phyloP scores from a whole-genome alignment of 2,113 vertebrate genomes.

The Casuarius casuarius region DNA sequence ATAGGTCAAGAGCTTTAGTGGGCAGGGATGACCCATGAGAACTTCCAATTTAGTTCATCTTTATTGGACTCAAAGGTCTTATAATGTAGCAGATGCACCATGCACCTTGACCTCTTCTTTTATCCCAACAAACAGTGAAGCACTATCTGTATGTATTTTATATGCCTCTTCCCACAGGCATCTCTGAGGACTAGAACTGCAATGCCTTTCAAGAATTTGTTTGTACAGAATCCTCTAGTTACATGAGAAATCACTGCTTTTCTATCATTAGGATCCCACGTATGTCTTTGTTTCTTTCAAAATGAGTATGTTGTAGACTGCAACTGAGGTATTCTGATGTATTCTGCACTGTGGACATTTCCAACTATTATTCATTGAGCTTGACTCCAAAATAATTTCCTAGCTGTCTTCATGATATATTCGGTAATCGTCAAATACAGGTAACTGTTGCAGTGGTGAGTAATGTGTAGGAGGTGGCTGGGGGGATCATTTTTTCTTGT shows the following conservation, averaged over 20 bases:
- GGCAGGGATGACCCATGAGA: not conserved
- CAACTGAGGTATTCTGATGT: not conserved
- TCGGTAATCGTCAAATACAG: not conserved
- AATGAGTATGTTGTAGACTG: not conserved
- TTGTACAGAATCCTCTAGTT: not conserved
- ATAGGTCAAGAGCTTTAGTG: not conserved
- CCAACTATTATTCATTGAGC: not conserved
- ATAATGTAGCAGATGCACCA: not conserved
- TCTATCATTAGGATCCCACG: not conserved
- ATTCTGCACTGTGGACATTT: constrained; percentile 32
- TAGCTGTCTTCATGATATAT: not conserved
- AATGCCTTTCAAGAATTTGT: not conserved
- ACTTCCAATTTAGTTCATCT: not conserved
- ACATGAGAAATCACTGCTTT: not conserved
- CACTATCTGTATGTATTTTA: not conserved
- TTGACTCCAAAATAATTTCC: not conserved
- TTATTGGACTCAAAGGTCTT: not conserved
- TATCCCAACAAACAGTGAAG: not conserved
- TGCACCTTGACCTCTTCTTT: not conserved
- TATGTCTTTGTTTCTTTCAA: not conserved
- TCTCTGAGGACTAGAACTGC: not conserved
- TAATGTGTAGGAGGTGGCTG: not conserved
- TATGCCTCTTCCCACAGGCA: not conserved
- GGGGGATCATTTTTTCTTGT: not conserved
- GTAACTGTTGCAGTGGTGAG: not conserved